These are phyloP conservation scores for Rhodinocichla rosea DNA, from an alignment of 2,113 vertebrate species.

Conservation along the genomic window DNA sequence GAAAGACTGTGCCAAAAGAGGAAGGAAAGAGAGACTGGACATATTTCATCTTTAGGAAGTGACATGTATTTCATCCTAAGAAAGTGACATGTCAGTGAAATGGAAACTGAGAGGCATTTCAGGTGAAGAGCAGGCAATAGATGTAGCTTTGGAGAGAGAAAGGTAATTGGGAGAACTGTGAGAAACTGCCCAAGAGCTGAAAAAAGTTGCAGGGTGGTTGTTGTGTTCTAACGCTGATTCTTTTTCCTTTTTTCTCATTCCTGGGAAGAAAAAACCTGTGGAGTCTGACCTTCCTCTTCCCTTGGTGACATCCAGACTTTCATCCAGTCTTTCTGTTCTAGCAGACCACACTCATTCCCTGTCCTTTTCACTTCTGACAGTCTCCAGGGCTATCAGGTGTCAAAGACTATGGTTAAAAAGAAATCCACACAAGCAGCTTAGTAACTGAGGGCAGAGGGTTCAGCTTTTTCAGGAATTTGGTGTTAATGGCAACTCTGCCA, in stretches of 20 bases:
- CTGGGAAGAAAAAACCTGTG: not conserved
- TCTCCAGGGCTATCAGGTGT: not conserved
- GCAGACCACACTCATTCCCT: not conserved
- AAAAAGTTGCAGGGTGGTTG: not conserved
- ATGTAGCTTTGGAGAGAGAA: not conserved
- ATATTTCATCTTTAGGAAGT: not conserved
- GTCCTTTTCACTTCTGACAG: not conserved
- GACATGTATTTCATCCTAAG: not conserved
- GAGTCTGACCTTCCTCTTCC: not conserved
- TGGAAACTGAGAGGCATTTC: not conserved
- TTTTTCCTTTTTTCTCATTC: not conserved
- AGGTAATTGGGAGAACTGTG: not conserved
- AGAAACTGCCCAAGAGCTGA: not conserved
- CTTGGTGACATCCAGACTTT: rapidly evolving
- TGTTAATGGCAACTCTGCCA: not conserved
- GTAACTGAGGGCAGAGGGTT: not conserved
- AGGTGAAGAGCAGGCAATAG: not conserved
- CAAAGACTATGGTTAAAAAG: not conserved
- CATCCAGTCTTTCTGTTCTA: not conserved
- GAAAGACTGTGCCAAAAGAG: not conserved
- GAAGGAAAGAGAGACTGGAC: not conserved
- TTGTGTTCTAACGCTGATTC: not conserved
- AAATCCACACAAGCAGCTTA: not conserved
- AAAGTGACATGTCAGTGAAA: not conserved
- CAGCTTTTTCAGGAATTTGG: not conserved